Conservation (phyloP, 2,797 vertebrate species). For the Leptoclinus maculatus region DNA sequence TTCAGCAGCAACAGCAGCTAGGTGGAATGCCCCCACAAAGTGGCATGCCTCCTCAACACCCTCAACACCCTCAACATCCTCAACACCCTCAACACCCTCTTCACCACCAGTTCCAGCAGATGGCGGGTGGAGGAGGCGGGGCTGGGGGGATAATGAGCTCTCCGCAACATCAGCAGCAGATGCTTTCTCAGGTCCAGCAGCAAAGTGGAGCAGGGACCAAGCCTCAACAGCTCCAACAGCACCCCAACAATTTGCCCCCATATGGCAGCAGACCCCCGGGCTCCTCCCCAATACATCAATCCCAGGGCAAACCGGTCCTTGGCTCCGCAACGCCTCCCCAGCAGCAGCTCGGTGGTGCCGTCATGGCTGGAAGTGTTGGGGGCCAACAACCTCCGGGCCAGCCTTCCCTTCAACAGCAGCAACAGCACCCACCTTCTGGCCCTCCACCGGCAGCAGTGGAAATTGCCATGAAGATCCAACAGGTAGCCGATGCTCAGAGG, state of each 20-base stretch:
- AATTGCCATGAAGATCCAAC: slow-evolving; percentile 97
- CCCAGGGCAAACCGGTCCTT: slow-evolving; percentile 92
- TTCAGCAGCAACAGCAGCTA: slow-evolving; percentile 79
- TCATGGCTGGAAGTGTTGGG: slow-evolving; percentile 54
- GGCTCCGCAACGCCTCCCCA: slow-evolving; percentile 91
- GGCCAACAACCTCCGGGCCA: slow-evolving; percentile 85
- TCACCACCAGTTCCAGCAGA: slow-evolving; percentile 88
- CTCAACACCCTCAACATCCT: slow-evolving; percentile 82
- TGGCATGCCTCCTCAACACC: slow-evolving; percentile 80
- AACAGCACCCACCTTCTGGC: slow-evolving; percentile 83
- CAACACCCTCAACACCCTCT: slow-evolving; percentile 85
- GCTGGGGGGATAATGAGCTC: slow-evolving; percentile 80
- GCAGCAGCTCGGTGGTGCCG: slow-evolving; percentile 72
- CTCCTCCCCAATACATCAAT: slow-evolving; percentile 86
- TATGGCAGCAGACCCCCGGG: slow-evolving; percentile 83
- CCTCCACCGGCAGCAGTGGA: slow-evolving; percentile 95
- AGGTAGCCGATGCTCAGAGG: slow-evolving; percentile 95
- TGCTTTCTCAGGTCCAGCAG: slow-evolving; percentile 89
- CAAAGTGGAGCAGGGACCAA: slow-evolving; percentile 67
- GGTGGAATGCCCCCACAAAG: slow-evolving; percentile 69
- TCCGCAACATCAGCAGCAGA: slow-evolving; percentile 89
- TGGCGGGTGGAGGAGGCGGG: slow-evolving; percentile 77
- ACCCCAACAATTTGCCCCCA: slow-evolving; percentile 85
- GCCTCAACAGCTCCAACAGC: slow-evolving; percentile 82
- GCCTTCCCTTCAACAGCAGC: slow-evolving; percentile 81